A percentile compares a stretch with the other conserved stretches of the same genome.
phyloP scores from a whole-genome alignment of 2,888 invertebrate genomes.

The Campoletis raptor region DNA sequence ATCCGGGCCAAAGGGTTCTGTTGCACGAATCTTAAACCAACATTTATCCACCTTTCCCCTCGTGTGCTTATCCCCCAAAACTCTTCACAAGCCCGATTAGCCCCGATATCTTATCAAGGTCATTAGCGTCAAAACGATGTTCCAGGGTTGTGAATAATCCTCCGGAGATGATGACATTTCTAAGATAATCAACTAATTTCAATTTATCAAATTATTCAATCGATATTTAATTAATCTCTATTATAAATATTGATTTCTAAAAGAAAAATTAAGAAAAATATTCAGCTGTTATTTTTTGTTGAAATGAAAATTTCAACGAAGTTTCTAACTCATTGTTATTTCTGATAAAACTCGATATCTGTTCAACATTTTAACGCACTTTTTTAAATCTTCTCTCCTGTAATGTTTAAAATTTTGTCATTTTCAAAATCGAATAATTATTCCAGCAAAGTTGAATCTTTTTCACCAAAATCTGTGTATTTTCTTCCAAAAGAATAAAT shows the following conservation, averaged over 20 bases:
- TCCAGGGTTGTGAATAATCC: not conserved
- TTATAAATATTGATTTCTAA: not conserved
- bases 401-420: no score
- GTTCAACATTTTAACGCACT: no score
- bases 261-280: no score
- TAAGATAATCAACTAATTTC: not conserved
- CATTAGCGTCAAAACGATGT: not conserved
- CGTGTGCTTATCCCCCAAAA: not conserved
- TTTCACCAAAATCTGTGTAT: not conserved
- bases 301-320: no score
- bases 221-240: not conserved
- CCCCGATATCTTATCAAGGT: not conserved
- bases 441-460: no score
- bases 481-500: not conserved
- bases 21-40: constrained; percentile 37
- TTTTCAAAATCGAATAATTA: no score
- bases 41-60: not conserved
- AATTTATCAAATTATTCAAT: not conserved
- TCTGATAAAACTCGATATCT: no score
- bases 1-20: constrained; percentile 52
- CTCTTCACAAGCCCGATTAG: constrained; percentile 7
- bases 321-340: no score
- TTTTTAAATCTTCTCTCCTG: no score
- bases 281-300: no score
- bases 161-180: not conserved